Evolutionary conservation across 2,113 vertebrate genomes (phyloP).

Genomic region (Anarhynchus alexandrinus): DNA sequence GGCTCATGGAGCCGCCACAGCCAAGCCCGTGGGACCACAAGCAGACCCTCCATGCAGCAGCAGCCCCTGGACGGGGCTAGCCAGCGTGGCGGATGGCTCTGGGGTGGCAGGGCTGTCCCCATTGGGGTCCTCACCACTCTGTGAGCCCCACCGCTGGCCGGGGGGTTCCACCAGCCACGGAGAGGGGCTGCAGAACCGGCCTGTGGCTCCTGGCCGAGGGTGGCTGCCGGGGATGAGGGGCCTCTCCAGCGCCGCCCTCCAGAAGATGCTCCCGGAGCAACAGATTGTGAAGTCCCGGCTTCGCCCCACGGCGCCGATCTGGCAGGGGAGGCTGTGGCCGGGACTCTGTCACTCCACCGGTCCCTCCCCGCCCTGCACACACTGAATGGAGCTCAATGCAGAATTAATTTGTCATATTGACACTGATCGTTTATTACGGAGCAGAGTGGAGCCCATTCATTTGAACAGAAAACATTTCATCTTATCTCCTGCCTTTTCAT

Average conservation of each 20-base stretch:
- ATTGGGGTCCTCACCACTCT: accelerated
- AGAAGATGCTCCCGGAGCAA: accelerated
- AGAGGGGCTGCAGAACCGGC: too few relatives aligned
- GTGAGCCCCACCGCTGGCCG: not conserved
- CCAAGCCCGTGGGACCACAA: accelerated
- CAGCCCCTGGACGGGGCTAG: too few relatives aligned
- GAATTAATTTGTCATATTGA: slow-evolving; percentile 74
- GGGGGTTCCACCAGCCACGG: too few relatives aligned
- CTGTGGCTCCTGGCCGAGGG: too few relatives aligned
- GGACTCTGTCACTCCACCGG: not conserved
- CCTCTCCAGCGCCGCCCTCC: not conserved
- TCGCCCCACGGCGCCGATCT: accelerated
- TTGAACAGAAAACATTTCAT: slow-evolving; percentile 68
- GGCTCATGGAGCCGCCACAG: not conserved
- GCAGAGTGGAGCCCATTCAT: slow-evolving; percentile 69
- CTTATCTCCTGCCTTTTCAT: slow-evolving; percentile 71
- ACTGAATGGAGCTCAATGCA: slow-evolving; percentile 15
- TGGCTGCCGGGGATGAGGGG: accelerated
- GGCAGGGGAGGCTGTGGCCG: not conserved
- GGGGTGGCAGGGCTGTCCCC: accelerated
- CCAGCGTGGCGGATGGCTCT: accelerated
- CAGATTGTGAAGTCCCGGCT: not conserved
- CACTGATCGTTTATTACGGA: slow-evolving; percentile 69
- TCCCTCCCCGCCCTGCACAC: not conserved
- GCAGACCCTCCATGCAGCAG: not conserved